Percentiles rank a stretch among this genome's conserved stretches.
phyloP scores from a whole-genome alignment of 2,113 vertebrate genomes.

The Drymodes brunneopygia region DNA sequence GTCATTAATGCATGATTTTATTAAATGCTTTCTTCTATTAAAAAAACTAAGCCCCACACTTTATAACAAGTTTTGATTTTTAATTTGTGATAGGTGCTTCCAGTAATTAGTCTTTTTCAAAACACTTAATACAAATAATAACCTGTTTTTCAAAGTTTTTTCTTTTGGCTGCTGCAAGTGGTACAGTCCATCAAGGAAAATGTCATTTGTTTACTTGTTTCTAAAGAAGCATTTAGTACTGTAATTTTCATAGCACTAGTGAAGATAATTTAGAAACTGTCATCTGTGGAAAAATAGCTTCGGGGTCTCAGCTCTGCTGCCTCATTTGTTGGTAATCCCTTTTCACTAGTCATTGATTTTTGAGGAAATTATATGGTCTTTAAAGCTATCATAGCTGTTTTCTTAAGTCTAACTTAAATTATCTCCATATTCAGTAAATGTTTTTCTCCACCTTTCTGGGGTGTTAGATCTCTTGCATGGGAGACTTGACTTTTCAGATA shows the following conservation, averaged over 20 bases:
- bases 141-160: not conserved
- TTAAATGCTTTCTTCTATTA: not conserved
- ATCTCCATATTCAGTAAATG: not conserved
- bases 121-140: not conserved
- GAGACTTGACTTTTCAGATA: not conserved
- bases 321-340: not conserved
- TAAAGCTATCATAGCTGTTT: not conserved
- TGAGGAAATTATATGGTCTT: not conserved
- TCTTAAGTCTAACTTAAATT: not conserved
- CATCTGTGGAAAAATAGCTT: not conserved
- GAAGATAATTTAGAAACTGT: not conserved
- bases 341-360: not conserved
- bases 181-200: not conserved
- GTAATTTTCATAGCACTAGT: not conserved
- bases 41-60: not conserved
- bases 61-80: not conserved
- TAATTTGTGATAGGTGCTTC: not conserved
- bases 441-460: not conserved
- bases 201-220: not conserved
- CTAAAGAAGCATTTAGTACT: not conserved
- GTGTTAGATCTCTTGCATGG: not conserved
- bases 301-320: accelerated
- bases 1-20: not conserved
- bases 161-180: not conserved
- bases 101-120: not conserved